Percentiles rank a stretch among this genome's conserved stretches.
These are phyloP conservation scores for Mimachlamys varia DNA, from an alignment of 2,888 invertebrate species.

Conservation along the genomic window DNA sequence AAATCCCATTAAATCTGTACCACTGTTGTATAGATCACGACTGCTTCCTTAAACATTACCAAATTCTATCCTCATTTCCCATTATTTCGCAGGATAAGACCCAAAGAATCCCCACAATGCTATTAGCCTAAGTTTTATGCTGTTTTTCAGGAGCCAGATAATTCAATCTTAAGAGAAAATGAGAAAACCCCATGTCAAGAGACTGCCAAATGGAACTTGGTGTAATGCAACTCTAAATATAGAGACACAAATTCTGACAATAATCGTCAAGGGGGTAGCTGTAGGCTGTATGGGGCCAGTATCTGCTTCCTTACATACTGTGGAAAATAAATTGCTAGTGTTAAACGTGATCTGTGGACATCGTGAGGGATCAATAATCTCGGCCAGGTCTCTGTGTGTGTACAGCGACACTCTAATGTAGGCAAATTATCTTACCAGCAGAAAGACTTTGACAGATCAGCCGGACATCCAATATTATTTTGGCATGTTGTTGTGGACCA, in stretches of 20 bases:
- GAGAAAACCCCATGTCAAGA: background rate
- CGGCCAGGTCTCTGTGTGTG: background rate
- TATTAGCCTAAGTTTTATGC: constrained; percentile 5
- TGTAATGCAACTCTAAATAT: background rate
- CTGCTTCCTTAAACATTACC: background rate
- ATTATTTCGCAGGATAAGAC: background rate
- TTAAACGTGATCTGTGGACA: background rate
- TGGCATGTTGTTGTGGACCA: background rate
- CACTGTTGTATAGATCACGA: background rate
- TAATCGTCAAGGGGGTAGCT: background rate
- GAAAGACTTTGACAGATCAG: constrained; percentile 3
- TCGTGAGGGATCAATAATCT: background rate
- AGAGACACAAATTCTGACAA: background rate
- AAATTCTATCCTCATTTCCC: background rate
- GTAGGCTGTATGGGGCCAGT: background rate
- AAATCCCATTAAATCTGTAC: background rate
- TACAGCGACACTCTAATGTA: background rate
- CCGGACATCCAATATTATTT: background rate
- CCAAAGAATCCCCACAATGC: background rate
- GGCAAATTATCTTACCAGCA: background rate
- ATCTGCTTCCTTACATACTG: background rate
- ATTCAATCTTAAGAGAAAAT: background rate
- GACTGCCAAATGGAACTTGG: background rate
- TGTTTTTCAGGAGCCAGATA: constrained; percentile 1
- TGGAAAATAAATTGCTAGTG: background rate